Evolutionary conservation across 1,140 invertebrate genomes (phyloP).

Genomic region (Sitobion miscanthi): DNA sequence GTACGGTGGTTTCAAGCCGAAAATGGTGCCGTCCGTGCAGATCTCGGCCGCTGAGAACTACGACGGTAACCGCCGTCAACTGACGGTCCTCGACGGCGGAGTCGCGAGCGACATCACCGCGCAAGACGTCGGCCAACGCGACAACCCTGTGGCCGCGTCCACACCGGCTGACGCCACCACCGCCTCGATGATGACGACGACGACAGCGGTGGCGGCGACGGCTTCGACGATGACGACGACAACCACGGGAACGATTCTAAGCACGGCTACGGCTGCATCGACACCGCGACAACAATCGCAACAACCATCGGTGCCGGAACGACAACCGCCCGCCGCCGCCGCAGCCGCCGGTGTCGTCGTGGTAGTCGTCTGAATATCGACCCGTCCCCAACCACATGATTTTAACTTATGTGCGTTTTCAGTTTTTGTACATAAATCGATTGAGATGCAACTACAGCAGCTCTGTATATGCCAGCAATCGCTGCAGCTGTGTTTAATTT

Average conservation of each 20-base stretch:
- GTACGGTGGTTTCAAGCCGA: conserved; percentile 79
- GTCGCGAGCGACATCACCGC: background rate
- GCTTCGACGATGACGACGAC: background rate
- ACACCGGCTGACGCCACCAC: background rate
- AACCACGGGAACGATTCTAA: background rate
- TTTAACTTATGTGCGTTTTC: background rate
- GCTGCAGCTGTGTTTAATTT: background rate
- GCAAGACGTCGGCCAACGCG: background rate
- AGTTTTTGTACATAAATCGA: background rate
- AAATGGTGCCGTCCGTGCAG: conserved; percentile 78
- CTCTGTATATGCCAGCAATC: background rate
- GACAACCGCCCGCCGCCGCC: background rate
- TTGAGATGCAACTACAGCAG: background rate
- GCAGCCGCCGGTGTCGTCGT: conserved; percentile 13
- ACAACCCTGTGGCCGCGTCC: background rate
- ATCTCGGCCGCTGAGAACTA: background rate
- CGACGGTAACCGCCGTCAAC: background rate
- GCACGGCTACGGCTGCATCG: background rate
- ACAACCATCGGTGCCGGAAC: background rate
- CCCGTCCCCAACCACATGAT: background rate
- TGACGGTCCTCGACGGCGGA: background rate
- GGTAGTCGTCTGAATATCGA: conserved; percentile 1
- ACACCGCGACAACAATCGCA: background rate
- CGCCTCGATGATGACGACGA: background rate
- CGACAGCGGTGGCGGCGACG: background rate